A percentile compares a stretch with the other conserved stretches of the same genome.
Conservation (phyloP, 2,113 vertebrate species). For the Leucoraja erinaceus region DNA sequence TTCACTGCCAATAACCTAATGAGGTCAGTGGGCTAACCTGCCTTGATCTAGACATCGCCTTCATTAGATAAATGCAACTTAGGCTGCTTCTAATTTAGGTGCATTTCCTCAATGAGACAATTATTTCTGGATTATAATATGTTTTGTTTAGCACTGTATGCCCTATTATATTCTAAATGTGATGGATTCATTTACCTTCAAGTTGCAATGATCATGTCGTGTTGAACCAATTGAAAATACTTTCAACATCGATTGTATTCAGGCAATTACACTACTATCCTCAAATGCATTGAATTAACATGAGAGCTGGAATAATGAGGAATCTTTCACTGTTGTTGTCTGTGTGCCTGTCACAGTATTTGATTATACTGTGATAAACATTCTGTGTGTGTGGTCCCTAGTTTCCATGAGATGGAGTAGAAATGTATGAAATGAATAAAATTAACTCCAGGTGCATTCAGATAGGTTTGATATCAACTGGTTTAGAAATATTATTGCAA, state of each 20-base stretch:
- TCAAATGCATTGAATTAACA: not conserved
- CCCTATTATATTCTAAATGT: not conserved
- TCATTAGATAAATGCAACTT: not conserved
- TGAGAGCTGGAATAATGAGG: not conserved
- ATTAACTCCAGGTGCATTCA: not conserved
- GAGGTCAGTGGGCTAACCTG: not conserved
- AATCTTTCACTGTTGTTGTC: not conserved
- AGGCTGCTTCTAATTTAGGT: not conserved
- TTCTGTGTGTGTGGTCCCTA: not conserved
- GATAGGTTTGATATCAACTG: not conserved
- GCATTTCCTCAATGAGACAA: not conserved
- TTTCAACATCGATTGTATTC: conserved; percentile 8
- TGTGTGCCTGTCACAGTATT: not conserved
- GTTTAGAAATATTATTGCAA: not conserved
- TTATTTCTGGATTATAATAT: not conserved
- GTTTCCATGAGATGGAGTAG: not conserved
- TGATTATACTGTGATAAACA: not conserved
- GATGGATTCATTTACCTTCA: not conserved
- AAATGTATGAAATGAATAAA: not conserved
- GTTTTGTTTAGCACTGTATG: not conserved
- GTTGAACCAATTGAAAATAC: conserved; percentile 5
- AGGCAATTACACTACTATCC: not conserved
- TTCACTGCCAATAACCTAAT: not conserved
- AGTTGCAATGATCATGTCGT: not conserved
- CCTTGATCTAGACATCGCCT: not conserved